Percentiles rank a stretch among this genome's conserved stretches.
Evolutionary conservation across 2,797 vertebrate species (phyloP).

Genomic region (Myripristis murdjan): DNA sequence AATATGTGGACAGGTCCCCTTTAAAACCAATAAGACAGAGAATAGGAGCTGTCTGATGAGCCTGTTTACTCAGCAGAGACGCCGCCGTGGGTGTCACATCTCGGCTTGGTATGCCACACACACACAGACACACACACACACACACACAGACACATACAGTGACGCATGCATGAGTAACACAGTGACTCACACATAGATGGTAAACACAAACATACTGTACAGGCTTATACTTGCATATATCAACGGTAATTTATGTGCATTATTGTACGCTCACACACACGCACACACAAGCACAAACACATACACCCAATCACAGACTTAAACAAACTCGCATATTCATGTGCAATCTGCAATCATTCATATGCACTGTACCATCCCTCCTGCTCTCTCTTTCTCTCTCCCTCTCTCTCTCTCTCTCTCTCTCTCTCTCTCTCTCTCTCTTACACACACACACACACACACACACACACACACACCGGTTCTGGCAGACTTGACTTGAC

Average conservation of each 20-base stretch:
- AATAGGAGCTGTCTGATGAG: conserved; percentile 53
- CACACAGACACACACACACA: conserved; percentile 11
- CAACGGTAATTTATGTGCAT: no score
- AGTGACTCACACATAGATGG: no score
- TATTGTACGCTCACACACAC: conserved; percentile 1
- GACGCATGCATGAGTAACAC: no score
- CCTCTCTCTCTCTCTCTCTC: conserved; percentile 18
- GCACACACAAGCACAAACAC: neutral
- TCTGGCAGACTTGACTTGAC: conserved; percentile 35
- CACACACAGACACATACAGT: neutral
- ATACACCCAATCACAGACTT: conserved; percentile 11
- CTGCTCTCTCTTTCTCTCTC: conserved; percentile 23
- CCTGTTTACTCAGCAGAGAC: conserved; percentile 73
- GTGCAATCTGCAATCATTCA: conserved; percentile 36
- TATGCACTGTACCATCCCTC: conserved; percentile 25
- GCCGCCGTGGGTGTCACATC: conserved; percentile 61
- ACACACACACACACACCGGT: conserved; percentile 28
- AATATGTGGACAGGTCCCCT: conserved; percentile 66
- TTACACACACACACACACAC: conserved; percentile 9
- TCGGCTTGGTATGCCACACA: conserved; percentile 53
- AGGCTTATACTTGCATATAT: no score
- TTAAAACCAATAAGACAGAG: conserved; percentile 51
- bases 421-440: neutral
- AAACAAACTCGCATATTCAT: neutral
- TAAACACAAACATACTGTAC: neutral